Base-by-base conservation (phyloP, 2,113 vertebrate species). In the Oenanthe melanoleuca region DNA sequence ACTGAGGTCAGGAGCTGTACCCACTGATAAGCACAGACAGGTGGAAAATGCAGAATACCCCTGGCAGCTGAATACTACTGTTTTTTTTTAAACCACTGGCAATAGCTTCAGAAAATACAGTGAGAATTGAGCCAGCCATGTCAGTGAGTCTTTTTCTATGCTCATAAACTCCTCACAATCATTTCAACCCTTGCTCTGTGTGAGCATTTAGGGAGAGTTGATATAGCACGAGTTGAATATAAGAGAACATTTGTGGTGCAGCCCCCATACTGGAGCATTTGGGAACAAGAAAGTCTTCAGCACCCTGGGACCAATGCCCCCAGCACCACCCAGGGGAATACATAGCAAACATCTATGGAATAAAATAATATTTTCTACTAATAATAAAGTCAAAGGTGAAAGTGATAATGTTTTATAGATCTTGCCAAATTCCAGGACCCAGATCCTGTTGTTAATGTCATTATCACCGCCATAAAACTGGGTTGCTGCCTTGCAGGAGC, bases 61-160 rank as follows among this genome's bases (percentile, higher is more conserved):
- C 55, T 31, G 29, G 55, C 45, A 72, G 50, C 55, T 0, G 1
- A 81, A 38, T 18, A 9, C 31, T 72, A 17, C 25, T 6, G 7
- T 53, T 82, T 75, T 49, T 49, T 75, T 50, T 37, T 47, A 77
- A 72, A 63, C 19, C 23, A 42, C 9, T 20, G 1, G 12, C 33
- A 56, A 3, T 8, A 44, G 12, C 60, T 53, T 67, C 34, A 47
- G 67, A 74, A 66, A 79, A 59, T 25, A 45, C 44, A 61, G 66
- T 2, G 2, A 21, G 0, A 1, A 4, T 4, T 59, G 52, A 63
- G 45, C 11, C 38, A 52, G 52, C 22, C 40, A 11, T 2, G 5
- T 3, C 59, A 70, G 40, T 2, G 40, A 82, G 37, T 25, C 29
- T 26, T 71, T 40, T 49, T 33, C 53, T 70, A 45, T 25, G 34